phyloP scores from a whole-genome alignment of 2,888 invertebrate genomes.

The Nomada goodeniana region DNA sequence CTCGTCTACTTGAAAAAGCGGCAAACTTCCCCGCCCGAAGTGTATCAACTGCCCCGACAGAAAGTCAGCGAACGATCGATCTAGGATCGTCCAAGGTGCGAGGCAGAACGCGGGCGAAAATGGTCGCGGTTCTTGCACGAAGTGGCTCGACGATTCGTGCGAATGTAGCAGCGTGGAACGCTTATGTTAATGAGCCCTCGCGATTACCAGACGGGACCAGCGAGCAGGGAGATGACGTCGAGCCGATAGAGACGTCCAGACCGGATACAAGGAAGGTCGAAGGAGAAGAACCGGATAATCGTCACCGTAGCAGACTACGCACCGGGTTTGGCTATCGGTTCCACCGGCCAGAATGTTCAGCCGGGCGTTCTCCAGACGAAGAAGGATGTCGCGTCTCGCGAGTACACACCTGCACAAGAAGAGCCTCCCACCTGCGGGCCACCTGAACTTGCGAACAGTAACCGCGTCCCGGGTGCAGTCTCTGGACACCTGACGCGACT shows the following conservation, averaged over 20 bases:
- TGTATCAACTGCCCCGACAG: too few relatives aligned
- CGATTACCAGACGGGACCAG: conserved; percentile 71
- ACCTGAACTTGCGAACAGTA: conserved; percentile 74
- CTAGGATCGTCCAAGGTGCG: not conserved
- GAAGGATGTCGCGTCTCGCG: conserved; percentile 72
- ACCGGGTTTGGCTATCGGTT: conserved; percentile 46
- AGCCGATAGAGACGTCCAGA: conserved; percentile 72
- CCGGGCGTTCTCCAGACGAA: conserved; percentile 42
- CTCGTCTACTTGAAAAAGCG: too few relatives aligned
- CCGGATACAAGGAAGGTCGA: conserved; percentile 73
- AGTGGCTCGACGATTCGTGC: conserved; percentile 59
- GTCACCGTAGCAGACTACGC: conserved; percentile 51
- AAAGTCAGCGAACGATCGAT: too few relatives aligned
- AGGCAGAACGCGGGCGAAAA: not conserved
- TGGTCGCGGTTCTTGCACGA: conserved; percentile 30
- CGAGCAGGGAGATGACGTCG: conserved; percentile 69
- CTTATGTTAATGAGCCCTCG: conserved; percentile 70
- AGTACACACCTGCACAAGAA: conserved; percentile 72
- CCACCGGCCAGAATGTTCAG: conserved; percentile 44
- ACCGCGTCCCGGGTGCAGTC: conserved; percentile 31
- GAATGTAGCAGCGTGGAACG: conserved; percentile 72
- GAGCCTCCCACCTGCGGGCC: conserved; percentile 78
- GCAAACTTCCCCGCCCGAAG: too few relatives aligned
- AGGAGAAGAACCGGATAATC: conserved; percentile 69
- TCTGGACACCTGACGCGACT: conserved; percentile 60